Evolutionary conservation across 2,797 vertebrate genomes (phyloP), one percentile per base, ranked within the genome.

Genomic region (Luscinia luscinia): DNA sequence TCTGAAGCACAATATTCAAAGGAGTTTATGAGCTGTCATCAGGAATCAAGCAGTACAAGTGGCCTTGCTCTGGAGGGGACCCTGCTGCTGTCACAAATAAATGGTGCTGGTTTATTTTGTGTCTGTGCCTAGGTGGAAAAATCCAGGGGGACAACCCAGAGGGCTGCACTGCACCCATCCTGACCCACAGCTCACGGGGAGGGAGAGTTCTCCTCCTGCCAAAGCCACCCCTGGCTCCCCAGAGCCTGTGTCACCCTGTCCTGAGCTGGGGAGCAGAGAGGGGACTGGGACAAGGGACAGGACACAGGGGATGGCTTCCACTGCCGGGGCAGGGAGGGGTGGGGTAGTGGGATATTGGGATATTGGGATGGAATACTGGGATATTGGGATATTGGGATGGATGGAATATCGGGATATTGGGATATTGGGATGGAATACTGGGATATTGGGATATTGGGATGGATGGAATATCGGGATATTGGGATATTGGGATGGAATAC

Each of bases 111-210:
- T 87, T 92, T 46, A 34, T 24, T 61, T 17, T 23, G 43, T 66
- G 34, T 40, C 40, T 24, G n/a, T n/a, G 54, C 12, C 0, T 1
- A 54, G 76, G n/a, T 11, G 61, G 43, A 85, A 69, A 49, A 70
- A 63, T 22, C 24, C 3, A 0, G 3, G 3, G 15, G 51, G 30
- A 51, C 15, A 7, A 6, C 51, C 38, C 34, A 0, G 0, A 38
- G 43, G 70, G 11, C 40, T 58, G 41, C 46, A 4, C 9, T 46
- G 55, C 51, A 28, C 40, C 61, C 27, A 22, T 24, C 32, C 49
- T 3, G 1, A 48, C n/a, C 23, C 41, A 6, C 15, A 20, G 55
- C 36, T 67, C n/a, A 0, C 0, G 1, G 54, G 4, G 30, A 43
- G 7, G 43, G 26, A 11, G 16, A 27, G 28, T 54, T 38, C 20